Evolutionary conservation across 2,888 invertebrate species (phyloP).

Genomic region (Sussaba pulchella): DNA sequence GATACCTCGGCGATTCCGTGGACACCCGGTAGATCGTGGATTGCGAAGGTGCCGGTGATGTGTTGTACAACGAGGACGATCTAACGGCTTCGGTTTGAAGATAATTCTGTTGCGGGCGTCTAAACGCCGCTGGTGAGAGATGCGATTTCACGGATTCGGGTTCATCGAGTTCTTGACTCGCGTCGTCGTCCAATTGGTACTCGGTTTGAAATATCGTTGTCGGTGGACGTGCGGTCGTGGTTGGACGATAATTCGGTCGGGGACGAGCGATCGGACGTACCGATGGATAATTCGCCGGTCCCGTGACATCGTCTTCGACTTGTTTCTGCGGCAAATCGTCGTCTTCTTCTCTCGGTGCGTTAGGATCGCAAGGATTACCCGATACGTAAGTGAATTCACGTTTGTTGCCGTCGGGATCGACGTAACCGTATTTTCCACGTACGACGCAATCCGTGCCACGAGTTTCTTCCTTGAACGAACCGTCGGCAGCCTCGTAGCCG

Average conservation of each 20-base stretch:
- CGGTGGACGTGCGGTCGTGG: conserved; percentile 85
- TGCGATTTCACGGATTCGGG: conserved; percentile 87
- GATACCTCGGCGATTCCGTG: conserved; percentile 87
- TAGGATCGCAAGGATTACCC: conserved; percentile 94
- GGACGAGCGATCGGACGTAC: conserved; percentile 84
- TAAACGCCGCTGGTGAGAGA: conserved; percentile 82
- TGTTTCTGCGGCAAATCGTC: conserved; percentile 84
- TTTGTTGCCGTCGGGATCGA: conserved; percentile 94
- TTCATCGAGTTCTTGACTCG: conserved; percentile 87
- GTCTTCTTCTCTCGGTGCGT: conserved; percentile 89
- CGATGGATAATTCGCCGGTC: conserved; percentile 88
- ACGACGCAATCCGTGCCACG: conserved; percentile 94
- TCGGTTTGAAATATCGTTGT: conserved; percentile 91
- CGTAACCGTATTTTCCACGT: conserved; percentile 94
- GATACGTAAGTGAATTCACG: conserved; percentile 94
- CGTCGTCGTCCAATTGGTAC: conserved; percentile 85
- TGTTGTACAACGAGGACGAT: conserved; percentile 76
- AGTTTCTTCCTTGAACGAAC: conserved; percentile 94
- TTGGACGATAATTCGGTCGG: conserved; percentile 84
- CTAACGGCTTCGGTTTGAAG: conserved; percentile 75
- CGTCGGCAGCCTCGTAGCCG: conserved; percentile 92
- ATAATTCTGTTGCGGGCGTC: conserved; percentile 82
- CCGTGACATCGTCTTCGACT: conserved; percentile 86
- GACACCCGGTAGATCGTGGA: conserved; percentile 84
- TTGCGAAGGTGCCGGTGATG: conserved; percentile 83